Evolutionary conservation across 2,113 vertebrate species (phyloP), one percentile per base, ranked within the genome.

Genomic region (Cranoglanis bouderius): DNA sequence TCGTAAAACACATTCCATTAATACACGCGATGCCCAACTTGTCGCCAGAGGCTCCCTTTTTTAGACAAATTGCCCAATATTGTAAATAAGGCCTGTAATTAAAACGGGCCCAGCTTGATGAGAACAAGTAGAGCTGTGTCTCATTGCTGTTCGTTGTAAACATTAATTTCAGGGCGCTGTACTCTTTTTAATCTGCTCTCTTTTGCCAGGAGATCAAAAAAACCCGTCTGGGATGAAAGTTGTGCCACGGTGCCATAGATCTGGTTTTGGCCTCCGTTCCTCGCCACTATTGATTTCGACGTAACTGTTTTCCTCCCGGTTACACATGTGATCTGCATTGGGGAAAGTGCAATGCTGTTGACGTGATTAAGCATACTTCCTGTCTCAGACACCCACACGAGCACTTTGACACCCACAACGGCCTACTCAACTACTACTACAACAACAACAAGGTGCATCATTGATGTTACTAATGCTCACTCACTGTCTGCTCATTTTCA

Each of bases 71-170:
- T 93, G 94, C 92, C 92, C 93, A 92, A 88, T 93, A 92, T 93
- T 90, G 92, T 93, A 93, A 94, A 94, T 74, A 67, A 93, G 93
- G 93, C 87, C 93, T 96, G 94, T 96, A 94, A 96, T 96, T 96
- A 96, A 95, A 94, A 93, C 91, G 92, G 90, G 93, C 93, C 93
- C 91, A 1, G 92, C 93, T 93, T 93, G 93, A 94, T 92, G 92
- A 92, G 91, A 93, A 92, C 82, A 92, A 92, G 88, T 87, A 57
- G 91, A 87, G 92, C 92, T 90, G 92, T 89, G 92, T 90, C 90
- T 82, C 90, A 91, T 92, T 94, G 93, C 94, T 92, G 93, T 53
- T 90, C 90, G 92, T 92, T 94, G 93, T 94, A 94, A 94, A 93
- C 93, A 94, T 95, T 95, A 92, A 96, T 94, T 95, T 93, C 88